Evolutionary conservation across 2,888 invertebrate species (phyloP).

Genomic region (Drosophila greeni): DNA sequence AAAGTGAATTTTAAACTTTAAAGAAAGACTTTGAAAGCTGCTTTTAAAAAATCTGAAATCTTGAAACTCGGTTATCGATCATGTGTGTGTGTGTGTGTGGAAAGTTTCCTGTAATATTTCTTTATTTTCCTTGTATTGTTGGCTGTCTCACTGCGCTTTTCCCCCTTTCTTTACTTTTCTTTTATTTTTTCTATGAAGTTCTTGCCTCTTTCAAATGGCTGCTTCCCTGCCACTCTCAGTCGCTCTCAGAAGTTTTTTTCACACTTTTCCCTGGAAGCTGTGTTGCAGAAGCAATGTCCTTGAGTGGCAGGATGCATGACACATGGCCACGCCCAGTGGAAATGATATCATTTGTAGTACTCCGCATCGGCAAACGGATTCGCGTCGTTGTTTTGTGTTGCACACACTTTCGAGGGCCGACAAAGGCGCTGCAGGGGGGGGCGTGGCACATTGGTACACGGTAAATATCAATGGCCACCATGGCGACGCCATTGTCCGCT

Average conservation of each 20-base stretch:
- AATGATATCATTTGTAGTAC: slow-evolving; percentile 35
- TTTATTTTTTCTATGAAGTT: neutral
- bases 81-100: too few species aligned
- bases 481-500: slow-evolving; percentile 3
- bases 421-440: slow-evolving; percentile 13
- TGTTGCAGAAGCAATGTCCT: slow-evolving; percentile 16
- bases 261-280: slow-evolving; percentile 14
- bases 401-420: slow-evolving; percentile 46
- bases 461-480: slow-evolving; percentile 1
- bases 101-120: slow-evolving; percentile 11
- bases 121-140: neutral
- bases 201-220: slow-evolving; percentile 12
- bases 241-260: slow-evolving; percentile 6
- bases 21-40: neutral
- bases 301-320: slow-evolving; percentile 33
- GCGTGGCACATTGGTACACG: slow-evolving; percentile 9
- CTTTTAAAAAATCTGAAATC: neutral
- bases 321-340: slow-evolving; percentile 33
- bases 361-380: slow-evolving; percentile 11
- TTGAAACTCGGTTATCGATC: neutral
- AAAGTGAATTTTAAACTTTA: neutral
- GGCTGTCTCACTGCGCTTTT: neutral
- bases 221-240: slow-evolving; percentile 13
- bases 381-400: slow-evolving; percentile 28
- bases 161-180: neutral